Evolutionary conservation across 1,140 invertebrate species (phyloP), one percentile per base, ranked within the genome.

Genomic region (Piezodorus guildinii): DNA sequence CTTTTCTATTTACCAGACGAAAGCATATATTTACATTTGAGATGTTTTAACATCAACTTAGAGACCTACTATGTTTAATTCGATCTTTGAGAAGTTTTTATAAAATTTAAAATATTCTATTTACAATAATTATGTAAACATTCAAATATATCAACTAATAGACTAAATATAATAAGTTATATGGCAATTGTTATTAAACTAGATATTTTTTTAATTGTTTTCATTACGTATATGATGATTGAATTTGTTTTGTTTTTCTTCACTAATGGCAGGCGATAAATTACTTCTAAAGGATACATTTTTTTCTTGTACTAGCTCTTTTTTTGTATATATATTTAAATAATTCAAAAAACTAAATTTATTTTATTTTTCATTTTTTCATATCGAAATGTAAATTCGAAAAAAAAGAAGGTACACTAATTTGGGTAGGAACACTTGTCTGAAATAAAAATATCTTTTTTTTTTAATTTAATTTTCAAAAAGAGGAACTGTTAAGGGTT

Each of bases 51-150:
- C 52, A 56, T 56, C 52, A 25, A 56, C 39, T 60, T 60, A 60
- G 15, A 60, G 12, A 23, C 17, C 58, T 60, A 60, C 58, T 21
- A 23, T 19, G 43, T 59, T 52, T 51, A 65, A 65, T 65, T 65
- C 64, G 64, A 62, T 62, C 44, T 60, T 65, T 65, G 64, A 65
- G 64, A 60, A 65, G 64, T 60, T 65, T 62, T 62, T 65, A 65
- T 61, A 65, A 65, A 65, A 65, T 65, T 61, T 59, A 64, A 59
- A 60, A 59, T 64, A 64, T 60, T 25, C 43, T 65, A 65, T 65
- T 51, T 65, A 65, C 64, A 65, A 21, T 54, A 64, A 60, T 65
- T 60, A 62, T 51, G 60, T 65, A 46, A 65, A 62, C 60, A 65
- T 65, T 60, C 19, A 58, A 62, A 61, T 65, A 45, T 63, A 65